Conservation (phyloP, 2,888 invertebrate genomes). For the Saturnia japonica region DNA sequence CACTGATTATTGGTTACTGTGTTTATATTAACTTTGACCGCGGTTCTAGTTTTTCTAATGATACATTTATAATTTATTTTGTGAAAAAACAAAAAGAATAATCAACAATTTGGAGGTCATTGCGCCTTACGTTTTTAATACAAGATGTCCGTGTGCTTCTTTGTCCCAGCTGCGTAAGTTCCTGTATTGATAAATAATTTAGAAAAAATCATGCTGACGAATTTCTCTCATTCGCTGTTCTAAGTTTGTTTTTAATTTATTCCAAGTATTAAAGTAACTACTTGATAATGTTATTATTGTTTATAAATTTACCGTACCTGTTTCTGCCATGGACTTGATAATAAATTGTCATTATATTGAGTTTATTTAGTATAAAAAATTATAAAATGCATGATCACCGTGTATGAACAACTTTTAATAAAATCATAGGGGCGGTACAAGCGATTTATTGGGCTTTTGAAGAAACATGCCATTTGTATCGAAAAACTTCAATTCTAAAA, state of each 20-base stretch:
- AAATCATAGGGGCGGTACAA: no score
- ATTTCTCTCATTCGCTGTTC: not conserved
- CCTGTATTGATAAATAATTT: slow-evolving; percentile 36
- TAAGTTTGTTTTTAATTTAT: not conserved
- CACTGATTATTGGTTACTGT: slow-evolving; percentile 79
- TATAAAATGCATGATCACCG: not conserved
- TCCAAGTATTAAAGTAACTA: not conserved
- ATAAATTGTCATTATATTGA: not conserved
- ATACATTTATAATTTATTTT: slow-evolving; percentile 50
- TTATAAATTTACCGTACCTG: not conserved
- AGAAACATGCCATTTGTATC: no score
- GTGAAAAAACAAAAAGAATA: slow-evolving; percentile 36
- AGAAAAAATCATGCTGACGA: not conserved
- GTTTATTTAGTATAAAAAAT: not conserved
- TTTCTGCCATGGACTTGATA: not conserved
- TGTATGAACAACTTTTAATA: no score
- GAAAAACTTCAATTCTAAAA: no score
- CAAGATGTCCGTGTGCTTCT: slow-evolving; percentile 87
- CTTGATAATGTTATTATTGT: not conserved
- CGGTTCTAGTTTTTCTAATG: slow-evolving; percentile 57
- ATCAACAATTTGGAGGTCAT: slow-evolving; percentile 45
- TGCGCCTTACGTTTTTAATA: slow-evolving; percentile 45
- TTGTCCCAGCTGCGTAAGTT: slow-evolving; percentile 88
- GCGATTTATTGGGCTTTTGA: not conserved
- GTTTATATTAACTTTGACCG: slow-evolving; percentile 70